Percentiles rank a stretch among this genome's conserved stretches.
These are phyloP conservation scores for Endomychus coccineus DNA, from an alignment of 2,888 invertebrate genomes.

Conservation along the genomic window DNA sequence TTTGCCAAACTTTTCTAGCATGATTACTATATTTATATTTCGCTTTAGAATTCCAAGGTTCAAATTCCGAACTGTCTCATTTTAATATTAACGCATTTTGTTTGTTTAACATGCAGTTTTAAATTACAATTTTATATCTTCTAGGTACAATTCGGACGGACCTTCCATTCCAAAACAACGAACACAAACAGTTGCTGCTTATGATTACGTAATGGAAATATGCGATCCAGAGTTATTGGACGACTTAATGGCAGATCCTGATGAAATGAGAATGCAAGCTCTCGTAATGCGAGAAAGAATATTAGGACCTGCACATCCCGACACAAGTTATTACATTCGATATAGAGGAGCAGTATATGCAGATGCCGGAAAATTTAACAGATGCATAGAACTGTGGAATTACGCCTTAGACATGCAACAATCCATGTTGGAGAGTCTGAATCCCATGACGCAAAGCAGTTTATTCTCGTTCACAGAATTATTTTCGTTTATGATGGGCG, in stretches of 20 bases:
- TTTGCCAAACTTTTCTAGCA: no score
- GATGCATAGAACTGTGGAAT: conserved; percentile 92
- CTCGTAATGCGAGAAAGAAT: conserved; percentile 88
- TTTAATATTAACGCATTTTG: no score
- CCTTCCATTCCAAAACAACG: conserved; percentile 65
- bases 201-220: conserved; percentile 82
- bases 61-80: no score
- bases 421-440: conserved; percentile 83
- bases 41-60: no score
- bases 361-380: conserved; percentile 82
- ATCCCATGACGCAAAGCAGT: conserved; percentile 91
- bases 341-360: conserved; percentile 71
- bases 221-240: conserved; percentile 70
- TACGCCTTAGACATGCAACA: conserved; percentile 96
- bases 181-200: conserved; percentile 70
- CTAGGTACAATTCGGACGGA: conserved; percentile 45
- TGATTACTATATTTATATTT: no score
- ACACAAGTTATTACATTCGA: conserved; percentile 93
- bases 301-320: conserved; percentile 86
- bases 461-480: conserved; percentile 92
- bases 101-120: no score
- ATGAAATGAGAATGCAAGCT: conserved; percentile 94
- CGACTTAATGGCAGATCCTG: conserved; percentile 85
- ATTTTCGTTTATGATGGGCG: conserved; percentile 89
- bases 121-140: conserved; percentile 2